Evolutionary conservation across 2,888 invertebrate genomes (phyloP).

Genomic region (Melanchra persicariae): DNA sequence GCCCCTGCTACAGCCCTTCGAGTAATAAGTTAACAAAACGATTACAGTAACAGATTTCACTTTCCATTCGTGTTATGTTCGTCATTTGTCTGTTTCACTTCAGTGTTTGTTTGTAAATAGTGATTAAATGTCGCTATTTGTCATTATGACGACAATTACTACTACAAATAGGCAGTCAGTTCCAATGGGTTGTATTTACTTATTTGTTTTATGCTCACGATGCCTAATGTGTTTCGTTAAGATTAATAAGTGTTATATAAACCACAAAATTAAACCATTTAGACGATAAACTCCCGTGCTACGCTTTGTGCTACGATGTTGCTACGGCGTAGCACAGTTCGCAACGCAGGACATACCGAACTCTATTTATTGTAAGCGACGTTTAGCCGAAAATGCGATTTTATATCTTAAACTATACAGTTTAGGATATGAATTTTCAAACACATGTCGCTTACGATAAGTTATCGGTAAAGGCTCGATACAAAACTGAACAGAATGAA

Average conservation of each 20-base stretch:
- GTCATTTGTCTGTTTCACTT: conserved; percentile 58
- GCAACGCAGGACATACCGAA: too few species aligned
- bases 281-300: background rate
- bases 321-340: background rate
- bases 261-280: background rate
- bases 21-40: conserved; percentile 52
- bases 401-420: too few species aligned
- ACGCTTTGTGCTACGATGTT: background rate
- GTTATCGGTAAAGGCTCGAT: too few species aligned
- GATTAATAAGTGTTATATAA: background rate
- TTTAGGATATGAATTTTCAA: too few species aligned
- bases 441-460: too few species aligned
- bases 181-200: background rate
- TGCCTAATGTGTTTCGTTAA: background rate
- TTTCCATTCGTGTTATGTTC: conserved; percentile 46
- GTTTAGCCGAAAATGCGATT: too few species aligned
- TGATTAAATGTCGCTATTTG: conserved; percentile 55
- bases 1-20: conserved; percentile 10
- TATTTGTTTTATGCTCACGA: background rate
- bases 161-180: conserved; percentile 3
- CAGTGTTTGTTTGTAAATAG: conserved; percentile 39
- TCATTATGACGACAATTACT: conserved; percentile 24
- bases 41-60: conserved; percentile 57
- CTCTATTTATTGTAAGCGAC: too few species aligned
- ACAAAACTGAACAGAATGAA: too few species aligned